These are phyloP conservation scores for Globodera ellingtonae DNA, from an alignment of 1,140 invertebrate genomes.

Conservation along the genomic window DNA sequence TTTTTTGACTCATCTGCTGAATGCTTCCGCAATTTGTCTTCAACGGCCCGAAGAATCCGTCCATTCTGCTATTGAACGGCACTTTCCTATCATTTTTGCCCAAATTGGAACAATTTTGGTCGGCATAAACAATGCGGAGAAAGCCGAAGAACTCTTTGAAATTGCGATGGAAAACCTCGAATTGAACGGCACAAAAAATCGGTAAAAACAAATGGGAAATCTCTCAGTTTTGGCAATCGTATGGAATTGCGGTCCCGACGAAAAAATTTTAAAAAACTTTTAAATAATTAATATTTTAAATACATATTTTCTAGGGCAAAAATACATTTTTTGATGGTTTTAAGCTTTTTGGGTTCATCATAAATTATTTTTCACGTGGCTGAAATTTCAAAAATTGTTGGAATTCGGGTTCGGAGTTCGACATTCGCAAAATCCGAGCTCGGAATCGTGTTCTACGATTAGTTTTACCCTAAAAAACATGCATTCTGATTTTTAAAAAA, in stretches of 20 bases:
- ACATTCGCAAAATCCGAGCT: no score
- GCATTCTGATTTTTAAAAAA: no score
- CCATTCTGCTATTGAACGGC: slow-evolving; percentile 27
- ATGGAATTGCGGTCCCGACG: no score
- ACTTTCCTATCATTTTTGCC: slow-evolving; percentile 31
- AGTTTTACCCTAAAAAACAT: no score
- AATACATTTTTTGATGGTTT: background rate
- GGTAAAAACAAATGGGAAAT: background rate
- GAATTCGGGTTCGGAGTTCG: no score
- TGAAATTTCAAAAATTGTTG: no score
- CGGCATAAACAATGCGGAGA: slow-evolving; percentile 26
- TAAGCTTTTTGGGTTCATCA: no score
- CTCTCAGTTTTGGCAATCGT: no score
- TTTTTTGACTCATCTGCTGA: slow-evolving; percentile 32
- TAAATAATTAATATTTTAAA: no score
- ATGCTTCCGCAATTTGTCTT: slow-evolving; percentile 14
- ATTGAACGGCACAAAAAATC: slow-evolving; percentile 21
- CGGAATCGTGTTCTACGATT: no score
- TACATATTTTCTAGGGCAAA: background rate
- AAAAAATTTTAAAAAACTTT: no score
- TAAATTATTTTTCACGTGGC: background rate
- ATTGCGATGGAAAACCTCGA: slow-evolving; percentile 26
- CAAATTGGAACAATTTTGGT: slow-evolving; percentile 21
- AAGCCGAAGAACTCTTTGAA: slow-evolving; percentile 34
- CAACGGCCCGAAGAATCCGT: slow-evolving; percentile 36